These are phyloP conservation scores for Pelodytes ibericus DNA, from an alignment of 2,797 vertebrate species.

Conservation along the genomic window DNA sequence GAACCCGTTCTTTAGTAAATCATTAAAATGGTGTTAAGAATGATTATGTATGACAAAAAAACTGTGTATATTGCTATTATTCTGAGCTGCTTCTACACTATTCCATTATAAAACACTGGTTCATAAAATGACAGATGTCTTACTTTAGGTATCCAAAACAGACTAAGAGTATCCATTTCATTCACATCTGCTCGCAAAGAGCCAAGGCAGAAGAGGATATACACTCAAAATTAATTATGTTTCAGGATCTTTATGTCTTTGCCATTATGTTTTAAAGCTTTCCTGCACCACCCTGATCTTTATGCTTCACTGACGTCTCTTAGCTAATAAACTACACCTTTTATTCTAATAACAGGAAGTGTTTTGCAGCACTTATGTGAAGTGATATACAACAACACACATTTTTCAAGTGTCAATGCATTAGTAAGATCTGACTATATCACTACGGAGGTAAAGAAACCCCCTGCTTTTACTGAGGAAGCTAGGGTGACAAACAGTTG, in stretches of 20 bases:
- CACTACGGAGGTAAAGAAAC: too few species aligned
- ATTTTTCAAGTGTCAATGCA: too few species aligned
- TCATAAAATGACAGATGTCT: conserved; percentile 82
- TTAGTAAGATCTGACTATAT: too few species aligned
- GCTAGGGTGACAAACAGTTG: too few species aligned
- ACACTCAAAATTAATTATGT: conserved; percentile 54
- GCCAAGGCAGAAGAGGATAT: conserved; percentile 67
- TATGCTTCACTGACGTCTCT: neutral
- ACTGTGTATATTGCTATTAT: neutral
- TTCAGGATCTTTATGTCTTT: conserved; percentile 44
- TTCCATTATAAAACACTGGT: conserved; percentile 64
- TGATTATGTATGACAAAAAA: neutral
- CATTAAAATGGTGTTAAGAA: conserved; percentile 23
- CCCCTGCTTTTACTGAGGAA: too few species aligned
- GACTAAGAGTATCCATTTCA: conserved; percentile 83
- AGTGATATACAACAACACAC: too few species aligned
- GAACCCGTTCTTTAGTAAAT: neutral
- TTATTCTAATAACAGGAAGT: neutral
- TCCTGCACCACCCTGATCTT: neutral
- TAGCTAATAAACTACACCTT: neutral
- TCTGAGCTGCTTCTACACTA: conserved; percentile 18
- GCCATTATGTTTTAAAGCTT: conserved; percentile 35
- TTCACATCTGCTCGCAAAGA: conserved; percentile 82
- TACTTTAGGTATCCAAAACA: conserved; percentile 81
- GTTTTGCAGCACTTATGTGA: neutral